Evolutionary conservation across 2,113 vertebrate genomes (phyloP), one percentile per base, ranked within the genome.

Genomic region (Oncorhynchus clarkii): DNA sequence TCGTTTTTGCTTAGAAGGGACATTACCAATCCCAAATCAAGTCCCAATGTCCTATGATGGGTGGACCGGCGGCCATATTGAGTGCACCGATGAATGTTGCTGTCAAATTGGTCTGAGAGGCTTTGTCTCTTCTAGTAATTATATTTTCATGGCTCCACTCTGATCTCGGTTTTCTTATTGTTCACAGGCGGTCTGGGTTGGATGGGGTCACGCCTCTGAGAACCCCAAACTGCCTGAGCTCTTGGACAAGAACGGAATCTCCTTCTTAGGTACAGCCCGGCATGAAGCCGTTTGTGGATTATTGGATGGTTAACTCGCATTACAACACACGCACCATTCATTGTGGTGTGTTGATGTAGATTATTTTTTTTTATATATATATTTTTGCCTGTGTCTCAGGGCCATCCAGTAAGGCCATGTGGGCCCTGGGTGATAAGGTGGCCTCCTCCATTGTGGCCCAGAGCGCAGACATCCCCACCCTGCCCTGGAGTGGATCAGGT

Each of bases 381-480:
- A 2, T 57, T 62, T 62, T n/a, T 62, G 18, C 13, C n/a, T 84
- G 9, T 84, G 27, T 82, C 70, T 0, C 90, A 99, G 97, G 98
- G 13, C 98, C 98, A 0, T 95, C 97, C 78, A 96, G 96, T 1
- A 91, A 97, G 82, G 97, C 98, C 86, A 99, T 99, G 97, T 99
- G 97, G 97, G 95, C 97, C 0, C 88, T 99, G 13, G 98, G 98
- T 67, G 97, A 99, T 81, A 99, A 99, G 87, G 94, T 99, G 0
- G 96, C 97, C 14, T 99, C 97, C 6, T 97, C 98, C 79, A 98
- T 99, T 0, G 96, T 99, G 86, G 98, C 98, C 72, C 97, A 99
- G 92, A 98, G 94, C 0, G 91, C 97, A 27, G 90, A 94, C 84
- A 95, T 99, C 79, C 98, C 98, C 84, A 99, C 96, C 0, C 82